Evolutionary conservation across 2,888 invertebrate species (phyloP), one percentile per base, ranked within the genome.

Genomic region (Gisinianus flammeolus): DNA sequence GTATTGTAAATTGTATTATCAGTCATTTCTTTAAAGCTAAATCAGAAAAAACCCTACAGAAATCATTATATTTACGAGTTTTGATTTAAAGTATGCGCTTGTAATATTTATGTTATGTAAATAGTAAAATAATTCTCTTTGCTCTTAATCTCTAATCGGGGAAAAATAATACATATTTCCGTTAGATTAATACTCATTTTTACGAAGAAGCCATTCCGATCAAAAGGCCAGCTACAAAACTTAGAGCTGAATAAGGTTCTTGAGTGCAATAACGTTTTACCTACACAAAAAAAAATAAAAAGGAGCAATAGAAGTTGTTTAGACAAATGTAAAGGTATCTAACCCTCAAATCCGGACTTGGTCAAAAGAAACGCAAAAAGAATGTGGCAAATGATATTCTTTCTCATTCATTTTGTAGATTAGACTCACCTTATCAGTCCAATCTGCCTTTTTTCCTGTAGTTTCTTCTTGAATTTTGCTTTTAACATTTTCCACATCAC

Each of bases 151-250:
- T n/a, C n/a, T n/a, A n/a, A n/a, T n/a, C n/a, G n/a, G n/a, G n/a
- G n/a, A n/a, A n/a, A n/a, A n/a, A n/a, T n/a, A n/a, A n/a, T n/a
- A n/a, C n/a, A n/a, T n/a, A n/a, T n/a, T n/a, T n/a, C n/a, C n/a
- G n/a, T n/a, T n/a, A n/a, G n/a, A n/a, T n/a, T n/a, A n/a, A n/a
- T n/a, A n/a, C n/a, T n/a, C n/a, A n/a, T n/a, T n/a, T n/a, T 86
- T 86, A 88, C 77, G 87, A 91, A 85, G 92, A 92, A 85, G 94
- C 93, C 87, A 94, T 89, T 86, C 95, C 95, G 88, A 96, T 90
- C 87, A 95, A 91, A 89, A 95, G 93, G 87, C 96, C 96, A 87
- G 94, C 95, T 87, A 92, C 89, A 90, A 94, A 95, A 87, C 94
- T 93, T 87, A 93, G 91, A 83, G 93, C 92, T 87, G 93, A 90